Evolutionary conservation across 1,140 invertebrate species (phyloP), one percentile per base, ranked within the genome.

Genomic region (Caerostris extrusa): DNA sequence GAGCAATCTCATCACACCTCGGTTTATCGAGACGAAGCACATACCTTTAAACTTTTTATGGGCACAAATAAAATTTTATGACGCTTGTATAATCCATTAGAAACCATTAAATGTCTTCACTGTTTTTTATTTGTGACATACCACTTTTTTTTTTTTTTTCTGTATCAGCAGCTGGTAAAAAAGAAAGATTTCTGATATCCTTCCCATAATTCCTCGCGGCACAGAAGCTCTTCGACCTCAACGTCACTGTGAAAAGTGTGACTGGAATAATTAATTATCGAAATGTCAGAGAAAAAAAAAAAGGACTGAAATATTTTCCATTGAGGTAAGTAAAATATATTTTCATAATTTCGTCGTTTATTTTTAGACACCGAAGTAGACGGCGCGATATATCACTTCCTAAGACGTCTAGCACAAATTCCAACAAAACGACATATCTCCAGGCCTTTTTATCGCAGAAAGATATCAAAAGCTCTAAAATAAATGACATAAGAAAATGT

Each of bases 271-370:
- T 34, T 34, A 34, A 34, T 77, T 77, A 77, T 77, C 53, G 34
- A 8, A 53, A 4, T 77, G 71, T 77, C 71, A 53, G 34, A 12
- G 71, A 34, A 34, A 34, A 34, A 34, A 34, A 34, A 34, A 34
- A 34, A 34, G 34, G 3, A 50, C 71, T 53, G 34, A 77, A 50
- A 77, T 77, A 50, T 50, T 77, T 77, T 12, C 71, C 34, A 77
- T 77, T 77, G 71, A 77, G 34, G 19, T 77, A 19, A 12, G 53
- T 77, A 77, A 77, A 77, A 77, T 77, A 77, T 77, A 77, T 77
- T 77, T 77, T 77, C 71, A 77, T 77, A 77, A 77, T 77, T 77
- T 50, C 12, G 50, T 77, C 71, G 71, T 77, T 77, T 77, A 34
- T 77, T 77, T 34, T 77, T 53, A 77, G 34, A 34, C 19, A 50